Base-by-base conservation (phyloP, 2,888 invertebrate species). In the Macrophya alboannulata region DNA sequence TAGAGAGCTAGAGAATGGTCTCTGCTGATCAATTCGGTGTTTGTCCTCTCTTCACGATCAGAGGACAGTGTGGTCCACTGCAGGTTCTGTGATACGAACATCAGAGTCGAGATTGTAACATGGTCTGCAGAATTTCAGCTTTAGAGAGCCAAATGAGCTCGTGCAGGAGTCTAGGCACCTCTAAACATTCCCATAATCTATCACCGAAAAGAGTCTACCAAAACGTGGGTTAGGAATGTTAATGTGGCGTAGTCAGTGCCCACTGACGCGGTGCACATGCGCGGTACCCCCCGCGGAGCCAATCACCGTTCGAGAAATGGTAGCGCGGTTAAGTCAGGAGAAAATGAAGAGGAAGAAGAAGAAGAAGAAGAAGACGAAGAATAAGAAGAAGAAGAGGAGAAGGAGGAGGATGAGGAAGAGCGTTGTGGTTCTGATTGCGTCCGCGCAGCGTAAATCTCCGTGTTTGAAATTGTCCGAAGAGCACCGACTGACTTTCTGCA, bases 231-330 rank as follows among this genome's bases (percentile, higher is more conserved):
- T 91, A 91, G 92, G 92, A 93, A 93, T 93, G 91, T 93, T 93
- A 93, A 93, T 93, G 91, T 90, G 91, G 89, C 88, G 87, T 89
- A 86, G 89, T 85, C 86, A 81, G 87, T 88, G 87, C 88, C 85
- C 86, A 86, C 86, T 85, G 86, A 87, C 86, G 87, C 86, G 76
- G 89, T 89, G 89, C 91, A 92, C 92, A 89, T 91, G 91, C 91
- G 91, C 90, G 74, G n/a, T 91, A 91, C 92, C 93, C 92, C 93
- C 93, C 89, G 93, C 92, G 87, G 93, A 92, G 93, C 92, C 93
- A 93, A 93, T 93, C 93, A 92, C 92, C 92, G 92, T 90, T 91
- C 91, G 91, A 93, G 93, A 93, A 92, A 93, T 93, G 92, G 93
- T 93, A 93, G 93, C 92, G 90, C 90, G 89, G 87, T 90, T 89